These are phyloP conservation scores for Chunga burmeisteri DNA, from an alignment of 2,113 vertebrate genomes.

Conservation along the genomic window DNA sequence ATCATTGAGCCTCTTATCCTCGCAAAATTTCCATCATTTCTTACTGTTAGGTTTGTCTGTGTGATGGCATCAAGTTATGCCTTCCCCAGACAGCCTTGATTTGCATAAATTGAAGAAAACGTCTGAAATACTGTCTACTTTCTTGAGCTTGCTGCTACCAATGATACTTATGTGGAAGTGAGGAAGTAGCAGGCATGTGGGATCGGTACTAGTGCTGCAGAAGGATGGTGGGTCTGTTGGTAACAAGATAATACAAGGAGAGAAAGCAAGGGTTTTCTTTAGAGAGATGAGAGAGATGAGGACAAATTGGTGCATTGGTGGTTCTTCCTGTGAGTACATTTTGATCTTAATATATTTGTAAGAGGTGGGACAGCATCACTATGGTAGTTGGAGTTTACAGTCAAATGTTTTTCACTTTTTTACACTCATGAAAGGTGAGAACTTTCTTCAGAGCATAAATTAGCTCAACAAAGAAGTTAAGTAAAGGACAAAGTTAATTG, in stretches of 20 bases:
- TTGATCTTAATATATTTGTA: not conserved
- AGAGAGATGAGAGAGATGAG: not conserved
- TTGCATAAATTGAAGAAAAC: not conserved
- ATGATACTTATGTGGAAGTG: rapidly evolving
- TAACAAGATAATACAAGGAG: not conserved
- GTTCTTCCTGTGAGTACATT: not conserved
- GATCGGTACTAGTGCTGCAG: not conserved
- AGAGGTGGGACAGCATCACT: not conserved
- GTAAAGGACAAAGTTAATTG: not conserved
- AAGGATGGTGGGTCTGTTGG: not conserved
- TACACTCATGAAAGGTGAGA: not conserved
- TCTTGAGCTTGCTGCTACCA: not conserved
- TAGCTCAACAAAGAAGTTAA: not conserved
- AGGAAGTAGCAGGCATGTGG: not conserved
- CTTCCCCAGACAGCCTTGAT: not conserved
- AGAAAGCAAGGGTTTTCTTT: not conserved
- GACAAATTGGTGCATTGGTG: not conserved
- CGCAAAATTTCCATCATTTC: not conserved
- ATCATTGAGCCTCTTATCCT: not conserved
- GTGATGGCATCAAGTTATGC: not conserved
- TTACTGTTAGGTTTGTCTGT: not conserved
- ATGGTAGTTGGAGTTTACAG: not conserved
- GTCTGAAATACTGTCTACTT: not conserved
- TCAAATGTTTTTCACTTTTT: not conserved
- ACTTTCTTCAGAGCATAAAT: not conserved